phyloP scores from a whole-genome alignment of 2,113 vertebrate species.

The Trematocara zebra region DNA sequence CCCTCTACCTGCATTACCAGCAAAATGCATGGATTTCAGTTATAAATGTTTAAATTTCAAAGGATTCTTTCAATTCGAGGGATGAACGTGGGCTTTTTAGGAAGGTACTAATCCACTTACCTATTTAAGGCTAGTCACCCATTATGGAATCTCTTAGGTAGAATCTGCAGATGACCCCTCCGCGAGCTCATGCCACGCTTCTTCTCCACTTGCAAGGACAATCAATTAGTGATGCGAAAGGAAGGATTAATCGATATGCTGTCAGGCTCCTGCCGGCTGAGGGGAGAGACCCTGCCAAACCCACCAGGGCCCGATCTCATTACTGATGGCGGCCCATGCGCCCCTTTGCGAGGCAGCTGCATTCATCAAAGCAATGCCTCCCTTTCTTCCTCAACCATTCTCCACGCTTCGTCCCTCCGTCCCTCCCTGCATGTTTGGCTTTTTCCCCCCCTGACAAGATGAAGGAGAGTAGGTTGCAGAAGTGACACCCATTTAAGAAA shows the following conservation, averaged over 20 bases:
- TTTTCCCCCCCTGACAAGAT: constrained; percentile 33
- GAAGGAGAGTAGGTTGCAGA: constrained; percentile 15
- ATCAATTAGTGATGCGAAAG: constrained; percentile 48
- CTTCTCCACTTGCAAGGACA: not conserved
- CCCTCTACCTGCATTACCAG: not conserved
- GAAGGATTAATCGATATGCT: constrained; percentile 56
- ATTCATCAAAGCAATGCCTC: constrained; percentile 47
- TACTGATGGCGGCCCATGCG: constrained; percentile 28
- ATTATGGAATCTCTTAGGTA: not conserved
- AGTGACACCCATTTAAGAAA: constrained; percentile 44
- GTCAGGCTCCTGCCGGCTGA: constrained; percentile 21
- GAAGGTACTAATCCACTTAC: not conserved
- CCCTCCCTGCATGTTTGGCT: constrained; percentile 13
- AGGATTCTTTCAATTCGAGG: not conserved
- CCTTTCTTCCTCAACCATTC: constrained; percentile 11
- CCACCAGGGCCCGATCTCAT: constrained; percentile 55
- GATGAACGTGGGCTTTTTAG: not conserved
- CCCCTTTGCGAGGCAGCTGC: constrained; percentile 33
- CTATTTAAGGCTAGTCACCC: not conserved
- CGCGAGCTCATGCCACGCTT: not conserved
- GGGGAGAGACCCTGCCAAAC: constrained; percentile 51
- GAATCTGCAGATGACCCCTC: not conserved
- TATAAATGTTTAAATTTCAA: not conserved
- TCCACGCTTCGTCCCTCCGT: not conserved
- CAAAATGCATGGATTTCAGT: not conserved